Base-by-base conservation (phyloP, 35 echinoderm and acorn worm species). In the Lytechinus variegatus region DNA sequence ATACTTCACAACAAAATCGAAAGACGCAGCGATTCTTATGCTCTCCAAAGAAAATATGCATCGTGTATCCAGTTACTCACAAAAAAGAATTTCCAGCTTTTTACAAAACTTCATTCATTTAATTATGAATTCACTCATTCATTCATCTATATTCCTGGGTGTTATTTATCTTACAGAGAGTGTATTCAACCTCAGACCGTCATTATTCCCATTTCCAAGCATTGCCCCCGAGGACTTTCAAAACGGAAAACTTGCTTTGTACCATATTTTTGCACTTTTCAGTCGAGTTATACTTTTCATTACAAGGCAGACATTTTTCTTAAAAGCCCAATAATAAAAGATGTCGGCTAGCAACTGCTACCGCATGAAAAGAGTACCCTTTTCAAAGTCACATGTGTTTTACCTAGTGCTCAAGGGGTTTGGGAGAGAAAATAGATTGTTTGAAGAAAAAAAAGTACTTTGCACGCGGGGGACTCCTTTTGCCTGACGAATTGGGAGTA, bases 81-180 rank as follows among this genome's bases (percentile, higher is more conserved):
- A 79, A 79, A 79, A 79, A 79, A 24, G 19, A 79, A 24, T 79
- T 79, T 79, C 66, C 19, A 79, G 19, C n/a, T 79, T 79, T 79
- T 5, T 24, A 79, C 14, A 58, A 7, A 24, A 79, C n/a, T 79
- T 90, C 88, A 90, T 90, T 90, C 88, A 90, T 90, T 90, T 54
- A 90, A 52, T 90, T 54, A 90, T 90, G 27, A 19, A 90, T 90
- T 90, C 88, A 90, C 52, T 33, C 33, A 33, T 9, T 90, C 88
- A 90, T 90, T 90, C 88, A 90, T 90, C 16, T 28, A 29, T 33
- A 44, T 90, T 44, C 33, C 88, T 54, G 19, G 66, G n/a, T 79
- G 66, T 79, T 79, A 79, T 79, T 79, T 79, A 16, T 79, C 33
- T 79, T 79, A 79, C 66, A 1, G 16, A 79, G 66, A 79, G 66